Percentiles rank a stretch among this genome's conserved stretches.
Conservation (phyloP, 2,797 vertebrate genomes). For the Phoxinus dragarum region DNA sequence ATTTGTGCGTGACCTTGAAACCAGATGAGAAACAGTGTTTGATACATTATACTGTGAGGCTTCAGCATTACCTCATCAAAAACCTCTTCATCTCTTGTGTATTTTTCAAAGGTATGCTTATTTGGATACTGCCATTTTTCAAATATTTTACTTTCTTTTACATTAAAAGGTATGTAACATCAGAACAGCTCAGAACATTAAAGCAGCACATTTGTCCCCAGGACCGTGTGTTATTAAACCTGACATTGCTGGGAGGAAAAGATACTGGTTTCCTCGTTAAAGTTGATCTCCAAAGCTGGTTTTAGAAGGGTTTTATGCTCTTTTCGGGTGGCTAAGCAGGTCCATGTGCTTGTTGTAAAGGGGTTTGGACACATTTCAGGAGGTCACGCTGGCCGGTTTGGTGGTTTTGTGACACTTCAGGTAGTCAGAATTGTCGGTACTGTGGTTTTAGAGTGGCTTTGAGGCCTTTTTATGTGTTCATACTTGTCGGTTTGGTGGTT, state of each 20-base stretch:
- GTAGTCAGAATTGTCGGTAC: background rate
- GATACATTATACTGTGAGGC: constrained; percentile 28
- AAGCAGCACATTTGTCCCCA: constrained; percentile 19
- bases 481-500: background rate
- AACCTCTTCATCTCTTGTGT: constrained; percentile 51
- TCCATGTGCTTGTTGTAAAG: background rate
- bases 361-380: background rate
- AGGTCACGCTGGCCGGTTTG: background rate
- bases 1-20: constrained; percentile 53
- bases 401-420: background rate
- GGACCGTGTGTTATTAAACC: background rate
- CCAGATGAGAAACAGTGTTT: constrained; percentile 36
- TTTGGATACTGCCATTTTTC: constrained; percentile 4
- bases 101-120: constrained; percentile 20
- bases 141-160: constrained; percentile 1
- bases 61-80: constrained; percentile 36
- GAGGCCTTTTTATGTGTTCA: background rate
- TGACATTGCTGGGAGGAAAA: background rate
- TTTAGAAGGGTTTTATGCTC: background rate
- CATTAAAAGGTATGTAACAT: constrained; percentile 16
- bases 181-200: constrained; percentile 20
- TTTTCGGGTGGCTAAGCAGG: background rate
- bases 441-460: background rate
- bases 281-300: background rate
- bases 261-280: background rate